Base-by-base conservation (phyloP, 1,140 invertebrate species). In the Aphelenchoides fujianensis region DNA sequence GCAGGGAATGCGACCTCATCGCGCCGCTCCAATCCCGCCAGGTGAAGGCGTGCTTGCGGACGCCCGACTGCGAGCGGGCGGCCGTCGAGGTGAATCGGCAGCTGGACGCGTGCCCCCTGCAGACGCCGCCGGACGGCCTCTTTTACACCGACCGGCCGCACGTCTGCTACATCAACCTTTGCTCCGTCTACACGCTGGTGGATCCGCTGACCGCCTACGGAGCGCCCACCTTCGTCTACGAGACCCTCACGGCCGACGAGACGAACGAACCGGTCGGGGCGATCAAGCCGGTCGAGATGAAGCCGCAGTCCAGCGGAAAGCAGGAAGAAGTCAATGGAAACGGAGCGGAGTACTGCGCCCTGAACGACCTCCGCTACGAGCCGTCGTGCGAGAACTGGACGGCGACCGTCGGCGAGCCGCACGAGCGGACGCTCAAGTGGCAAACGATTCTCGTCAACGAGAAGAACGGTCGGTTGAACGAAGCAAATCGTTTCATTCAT, bases 281-380 rank as follows among this genome's bases (percentile, higher is more conserved):
- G 41, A 23, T 23, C 41, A 48, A 48, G 41, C 12, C 12, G 12
- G 12, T 23, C 41, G 31, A 66, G 32, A 30, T 12, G 12, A 32
- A 32, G 53, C n/a, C n/a, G n/a, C n/a, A n/a, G n/a, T n/a, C n/a
- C n/a, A n/a, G n/a, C n/a, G n/a, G n/a, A n/a, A n/a, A n/a, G n/a
- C n/a, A n/a, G n/a, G n/a, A n/a, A n/a, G n/a, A n/a, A n/a, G n/a
- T n/a, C n/a, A n/a, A n/a, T n/a, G n/a, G n/a, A n/a, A n/a, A n/a
- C n/a, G n/a, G n/a, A n/a, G n/a, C 71, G 30, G 9, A 30, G n/a
- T 12, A 30, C 19, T 72, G 70, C 34, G 37, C 23, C 23, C n/a
- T 72, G 0, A 74, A 68, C 59, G 70, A 72, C 74, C 27, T 59
- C 27, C 71, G 70, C 1, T 72, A 64, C 67, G 70, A 72, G 19